Base-by-base conservation (phyloP, 35 echinoderm and acorn worm genomes). In the Apostichopus parvimensis region DNA sequence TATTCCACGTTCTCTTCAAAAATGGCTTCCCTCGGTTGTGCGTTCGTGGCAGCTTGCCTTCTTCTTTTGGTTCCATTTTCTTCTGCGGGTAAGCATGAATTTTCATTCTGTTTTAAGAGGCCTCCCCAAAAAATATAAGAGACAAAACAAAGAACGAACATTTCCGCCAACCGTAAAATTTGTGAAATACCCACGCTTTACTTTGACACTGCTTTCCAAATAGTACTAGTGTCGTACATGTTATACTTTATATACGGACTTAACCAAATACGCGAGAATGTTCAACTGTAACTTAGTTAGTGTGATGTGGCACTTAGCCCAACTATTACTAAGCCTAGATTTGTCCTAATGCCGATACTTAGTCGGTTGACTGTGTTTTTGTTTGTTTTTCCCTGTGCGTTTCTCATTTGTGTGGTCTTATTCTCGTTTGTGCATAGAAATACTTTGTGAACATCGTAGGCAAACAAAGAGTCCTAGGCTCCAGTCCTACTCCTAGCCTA, bases 31-130 rank as follows among this genome's bases (percentile, higher is more conserved):
- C 53, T 59, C 2, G 15, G 5, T 84, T 84, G 6, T 84, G 81
- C 55, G 18, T 84, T 84, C 81, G 81, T 84, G 81, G 81, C 81
- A 84, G 53, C 81, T 84, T 84, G 54, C 81, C 81, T 84, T 61
- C 54, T 84, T 21, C 54, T 84, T 84, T 52, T 84, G 21, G 54
- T 84, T 23, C 81, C 81, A 52, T 23, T 84, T 84, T 84, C 57
- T 59, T 58, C 81, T 23, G 55, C 81, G n/a, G 81, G 81, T 84
- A 18, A 57, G 53, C 56, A n/a, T 53, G 45, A 7, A 58, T 23
- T 58, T 84, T 8, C 34, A 22, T 55, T 55, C 81, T 59, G 18
- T 53, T 77, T 80, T 8, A 12, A 14, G 13, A 24, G 4, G 26
- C 52, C 26, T 79, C 52, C 11, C 22, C 3, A 23, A 21, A 7